Conservation (phyloP, 2,797 vertebrate genomes). For the Steatocranus sp. region DNA sequence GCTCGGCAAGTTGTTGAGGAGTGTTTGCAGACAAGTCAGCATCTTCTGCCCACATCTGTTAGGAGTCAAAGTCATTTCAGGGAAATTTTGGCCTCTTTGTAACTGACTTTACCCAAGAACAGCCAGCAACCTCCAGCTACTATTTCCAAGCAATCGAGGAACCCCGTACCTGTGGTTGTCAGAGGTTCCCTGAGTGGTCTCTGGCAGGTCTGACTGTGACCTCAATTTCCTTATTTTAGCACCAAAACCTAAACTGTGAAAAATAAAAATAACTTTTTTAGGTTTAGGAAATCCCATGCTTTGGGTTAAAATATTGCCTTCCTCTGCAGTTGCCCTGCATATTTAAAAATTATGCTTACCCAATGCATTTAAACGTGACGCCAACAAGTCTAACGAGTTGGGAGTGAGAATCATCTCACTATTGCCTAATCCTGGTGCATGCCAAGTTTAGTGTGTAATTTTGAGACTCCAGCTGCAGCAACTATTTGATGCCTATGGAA, state of each 20-base stretch:
- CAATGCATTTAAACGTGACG: background rate
- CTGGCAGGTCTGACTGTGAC: background rate
- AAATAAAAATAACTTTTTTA: background rate
- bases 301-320: accelerated
- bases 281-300: accelerated
- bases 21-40: background rate
- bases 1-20: background rate
- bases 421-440: background rate
- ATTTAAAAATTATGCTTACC: background rate
- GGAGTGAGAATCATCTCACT: background rate
- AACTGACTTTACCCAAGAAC: background rate
- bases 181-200: background rate
- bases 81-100: accelerated
- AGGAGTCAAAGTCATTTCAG: background rate
- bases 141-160: background rate
- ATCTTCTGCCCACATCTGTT: background rate
- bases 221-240: background rate
- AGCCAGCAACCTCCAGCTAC: background rate
- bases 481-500: background rate
- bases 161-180: background rate
- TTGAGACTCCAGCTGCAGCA: background rate
- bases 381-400: background rate
- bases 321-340: background rate
- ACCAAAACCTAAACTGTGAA: no score
- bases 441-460: background rate